Evolutionary conservation across 2,113 vertebrate genomes (phyloP).

Genomic region (human): GRCh38 chr4:85720501-85721000

Average conservation of each 20-base stretch:
- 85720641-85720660: not conserved
- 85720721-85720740: not conserved
- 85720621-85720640: not conserved
- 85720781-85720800: not conserved
- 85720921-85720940: not conserved
- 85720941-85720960: not conserved
- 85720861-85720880: not conserved
- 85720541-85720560: not conserved
- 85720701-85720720: not conserved
- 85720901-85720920: not conserved
- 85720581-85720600: not conserved
- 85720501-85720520: constrained; percentile 14
- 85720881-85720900: not conserved
- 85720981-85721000: not conserved
- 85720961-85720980: not conserved
- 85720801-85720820: not conserved
- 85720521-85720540: not conserved
- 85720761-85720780: not conserved
- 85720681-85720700: not conserved
- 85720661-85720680: not conserved
- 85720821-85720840: not conserved
- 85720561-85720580: not conserved
- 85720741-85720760: not conserved
- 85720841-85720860: not conserved
- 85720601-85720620: not conserved